Base-by-base conservation (phyloP, 2,888 invertebrate species). In the Oscheius sp. region DNA sequence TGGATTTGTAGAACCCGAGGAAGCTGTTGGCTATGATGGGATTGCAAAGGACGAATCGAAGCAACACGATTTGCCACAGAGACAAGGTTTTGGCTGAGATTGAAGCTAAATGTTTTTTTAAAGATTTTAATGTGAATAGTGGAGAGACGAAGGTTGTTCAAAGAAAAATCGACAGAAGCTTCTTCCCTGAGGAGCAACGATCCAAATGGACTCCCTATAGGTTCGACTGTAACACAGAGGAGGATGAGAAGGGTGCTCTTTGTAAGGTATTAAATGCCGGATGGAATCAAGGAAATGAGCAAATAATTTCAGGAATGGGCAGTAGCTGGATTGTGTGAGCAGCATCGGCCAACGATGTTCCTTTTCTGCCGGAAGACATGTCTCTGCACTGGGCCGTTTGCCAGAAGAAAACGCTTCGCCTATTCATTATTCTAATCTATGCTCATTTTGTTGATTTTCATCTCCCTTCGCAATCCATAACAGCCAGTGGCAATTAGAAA, bases 301-400 rank as follows among this genome's bases (percentile, higher is more conserved):
- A n/a, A 10, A 53, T 6, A 31, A 29, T 3, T 58, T 50, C 39
- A 71, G 57, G 76, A 80, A 15, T 82, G 82, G 82, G 82, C 80
- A 1, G 57, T 57, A 0, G 76, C 73, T 25, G 82, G 82, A 20
- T 74, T 82, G 25, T 82, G 82, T 46, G 73, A 69, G 25, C 69
- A 64, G 12, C 74, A 82, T 61, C 64, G 71, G 12, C 78, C 82
- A 23, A 82, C 82, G 3, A 79, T 75, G 78, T 83, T 83, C 69
- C 68, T 83, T 3, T 83, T 83, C 73, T 83, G 83, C 53, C 77
- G 83, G 17, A 75, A 74, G 57, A 83, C 83, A 8, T 83, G 83
- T 66, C 76, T 83, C 25, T 83, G 83, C 70, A 71, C 74, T 20
- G 83, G 83, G 6, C 80, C 78, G 12, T 55, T 15, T 12, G 45